Evolutionary conservation across 2,888 invertebrate species (phyloP).

Genomic region (Cataglyphis altisquamis): DNA sequence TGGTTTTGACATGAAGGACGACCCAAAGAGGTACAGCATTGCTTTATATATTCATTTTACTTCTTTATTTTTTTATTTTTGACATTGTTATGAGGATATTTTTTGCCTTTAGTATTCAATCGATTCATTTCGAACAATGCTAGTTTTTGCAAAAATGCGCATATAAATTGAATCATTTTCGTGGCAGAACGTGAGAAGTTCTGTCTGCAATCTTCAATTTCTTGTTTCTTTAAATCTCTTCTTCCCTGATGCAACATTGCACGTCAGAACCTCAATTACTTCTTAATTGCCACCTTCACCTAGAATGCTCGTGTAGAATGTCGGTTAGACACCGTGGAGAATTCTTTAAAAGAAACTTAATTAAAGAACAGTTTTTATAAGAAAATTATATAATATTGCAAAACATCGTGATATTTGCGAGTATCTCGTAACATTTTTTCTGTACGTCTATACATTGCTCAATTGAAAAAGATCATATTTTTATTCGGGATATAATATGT

Average conservation of each 20-base stretch:
- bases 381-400: background rate
- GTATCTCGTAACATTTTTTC: background rate
- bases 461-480: background rate
- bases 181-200: background rate
- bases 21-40: constrained; percentile 91
- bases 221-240: constrained; percentile 5
- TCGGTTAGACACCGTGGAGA: constrained; percentile 32
- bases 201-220: constrained; percentile 9
- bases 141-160: background rate
- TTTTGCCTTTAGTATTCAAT: background rate
- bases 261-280: constrained; percentile 78
- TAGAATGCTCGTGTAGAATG: constrained; percentile 60
- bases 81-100: background rate
- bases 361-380: background rate
- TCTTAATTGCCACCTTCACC: constrained; percentile 78
- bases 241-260: constrained; percentile 50
- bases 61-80: constrained; percentile 9
- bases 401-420: background rate
- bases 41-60: background rate
- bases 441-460: background rate
- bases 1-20: constrained; percentile 92
- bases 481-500: background rate
- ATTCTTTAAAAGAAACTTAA: constrained; percentile 2
- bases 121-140: background rate
- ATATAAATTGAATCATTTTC: constrained; percentile 14